Percentiles rank a stretch among this genome's conserved stretches.
These are phyloP conservation scores for Perccottus glenii DNA, from an alignment of 2,113 vertebrate genomes.

Conservation along the genomic window DNA sequence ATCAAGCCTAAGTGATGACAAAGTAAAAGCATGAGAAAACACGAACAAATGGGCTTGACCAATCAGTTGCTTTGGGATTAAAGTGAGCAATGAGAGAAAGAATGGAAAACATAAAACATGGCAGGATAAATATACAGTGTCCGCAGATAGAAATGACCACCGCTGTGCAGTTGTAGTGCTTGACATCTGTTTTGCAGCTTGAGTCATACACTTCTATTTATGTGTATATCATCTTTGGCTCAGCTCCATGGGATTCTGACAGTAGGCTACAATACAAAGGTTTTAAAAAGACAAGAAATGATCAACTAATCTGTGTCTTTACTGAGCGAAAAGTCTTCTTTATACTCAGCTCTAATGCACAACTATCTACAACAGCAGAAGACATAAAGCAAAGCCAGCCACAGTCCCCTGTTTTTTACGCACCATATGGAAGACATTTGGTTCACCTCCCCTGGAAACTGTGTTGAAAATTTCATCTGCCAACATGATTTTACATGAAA, in stretches of 20 bases:
- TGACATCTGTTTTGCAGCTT: constrained; percentile 80
- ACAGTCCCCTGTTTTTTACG: constrained; percentile 18
- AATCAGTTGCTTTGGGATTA: constrained; percentile 24
- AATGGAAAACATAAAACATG: constrained; percentile 39
- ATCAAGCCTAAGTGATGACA: constrained; percentile 11
- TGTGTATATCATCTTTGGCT: constrained; percentile 76
- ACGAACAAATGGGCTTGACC: neutral
- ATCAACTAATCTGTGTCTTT: neutral
- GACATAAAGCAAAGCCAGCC: constrained; percentile 19
- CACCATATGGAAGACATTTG: constrained; percentile 71
- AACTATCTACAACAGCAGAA: constrained; percentile 16
- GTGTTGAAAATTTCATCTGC: constrained; percentile 59
- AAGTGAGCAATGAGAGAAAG: constrained; percentile 31
- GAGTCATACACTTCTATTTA: constrained; percentile 56
- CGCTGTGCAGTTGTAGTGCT: constrained; percentile 44
- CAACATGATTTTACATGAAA: constrained; percentile 48
- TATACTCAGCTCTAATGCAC: neutral
- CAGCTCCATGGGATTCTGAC: constrained; percentile 58
- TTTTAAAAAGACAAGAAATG: constrained; percentile 36
- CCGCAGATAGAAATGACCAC: constrained; percentile 63
- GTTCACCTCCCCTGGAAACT: constrained; percentile 55
- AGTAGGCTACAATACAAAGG: constrained; percentile 59
- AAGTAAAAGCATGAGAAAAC: constrained; percentile 18
- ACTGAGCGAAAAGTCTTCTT: constrained; percentile 1
- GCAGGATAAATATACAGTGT: constrained; percentile 52